Percentiles rank a stretch among this genome's conserved stretches.
Conservation (phyloP, 2,797 vertebrate species). For the Distichodus sexfasciatus region DNA sequence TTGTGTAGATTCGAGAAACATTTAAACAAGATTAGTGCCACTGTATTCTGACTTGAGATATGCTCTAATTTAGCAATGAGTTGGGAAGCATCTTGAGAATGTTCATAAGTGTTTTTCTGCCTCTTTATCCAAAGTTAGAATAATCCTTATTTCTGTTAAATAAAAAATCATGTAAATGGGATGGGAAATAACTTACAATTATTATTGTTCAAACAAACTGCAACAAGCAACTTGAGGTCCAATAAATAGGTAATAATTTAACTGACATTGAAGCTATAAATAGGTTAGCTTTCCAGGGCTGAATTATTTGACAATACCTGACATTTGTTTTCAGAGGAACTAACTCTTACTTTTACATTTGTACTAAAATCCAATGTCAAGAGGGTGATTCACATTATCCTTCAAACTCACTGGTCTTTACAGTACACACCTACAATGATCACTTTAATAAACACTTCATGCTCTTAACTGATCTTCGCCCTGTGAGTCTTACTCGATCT, state of each 20-base stretch:
- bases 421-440: conserved; percentile 55
- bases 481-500: conserved; percentile 25
- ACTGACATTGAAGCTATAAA: conserved; percentile 60
- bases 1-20: neutral
- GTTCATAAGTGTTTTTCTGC: neutral
- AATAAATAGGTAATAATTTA: conserved; percentile 71
- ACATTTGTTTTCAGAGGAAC: conserved; percentile 36
- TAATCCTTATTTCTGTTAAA: conserved; percentile 19
- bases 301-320: conserved; percentile 40
- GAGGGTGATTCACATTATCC: conserved; percentile 36
- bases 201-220: conserved; percentile 22
- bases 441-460: conserved; percentile 51
- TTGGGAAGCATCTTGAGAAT: neutral
- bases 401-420: conserved; percentile 38
- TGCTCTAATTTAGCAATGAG: neutral
- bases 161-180: conserved; percentile 16
- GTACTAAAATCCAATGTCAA: conserved; percentile 17
- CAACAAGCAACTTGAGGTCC: conserved; percentile 37
- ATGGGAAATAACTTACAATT: conserved; percentile 5
- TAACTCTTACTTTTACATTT: conserved; percentile 3
- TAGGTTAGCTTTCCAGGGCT: conserved; percentile 66
- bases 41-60: conserved; percentile 21
- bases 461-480: neutral
- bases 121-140: conserved; percentile 18
- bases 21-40: conserved; percentile 12